A percentile compares a stretch with the other conserved stretches of the same genome.
phyloP scores from a whole-genome alignment of 2,888 invertebrate species.

The Tipula helvola region DNA sequence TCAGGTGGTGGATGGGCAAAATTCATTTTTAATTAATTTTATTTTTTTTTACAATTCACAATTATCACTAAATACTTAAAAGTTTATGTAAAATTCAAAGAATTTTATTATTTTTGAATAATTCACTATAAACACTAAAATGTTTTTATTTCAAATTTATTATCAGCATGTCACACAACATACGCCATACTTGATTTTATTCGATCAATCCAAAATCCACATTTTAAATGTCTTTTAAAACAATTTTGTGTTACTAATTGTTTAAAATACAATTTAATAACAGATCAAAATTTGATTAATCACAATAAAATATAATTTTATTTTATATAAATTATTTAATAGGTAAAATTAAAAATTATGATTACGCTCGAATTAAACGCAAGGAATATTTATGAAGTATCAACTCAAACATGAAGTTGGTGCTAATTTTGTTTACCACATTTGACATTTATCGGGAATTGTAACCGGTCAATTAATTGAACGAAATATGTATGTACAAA shows the following conservation, averaged over 20 bases:
- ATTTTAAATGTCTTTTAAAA: background rate
- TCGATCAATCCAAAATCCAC: background rate
- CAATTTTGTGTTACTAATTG: background rate
- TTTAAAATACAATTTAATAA: background rate
- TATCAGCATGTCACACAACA: background rate
- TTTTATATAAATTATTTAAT: background rate
- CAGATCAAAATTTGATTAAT: background rate
- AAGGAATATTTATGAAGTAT: background rate
- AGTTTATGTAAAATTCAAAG: background rate
- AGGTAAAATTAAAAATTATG: background rate
- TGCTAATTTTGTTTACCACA: background rate
- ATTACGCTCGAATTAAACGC: background rate
- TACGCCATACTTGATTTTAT: background rate
- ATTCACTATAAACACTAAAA: background rate
- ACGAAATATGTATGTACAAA: background rate
- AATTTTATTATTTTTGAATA: background rate
- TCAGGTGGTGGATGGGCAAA: conserved; percentile 26
- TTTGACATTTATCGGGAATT: background rate
- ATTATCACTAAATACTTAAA: background rate
- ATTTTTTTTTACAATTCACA: background rate
- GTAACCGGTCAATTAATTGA: background rate
- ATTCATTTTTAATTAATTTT: conserved; percentile 18
- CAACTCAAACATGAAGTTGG: background rate
- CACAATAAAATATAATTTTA: background rate
- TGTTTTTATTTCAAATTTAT: background rate